Conservation (phyloP, 2,113 vertebrate genomes). For the Phaethornis superciliosus region DNA sequence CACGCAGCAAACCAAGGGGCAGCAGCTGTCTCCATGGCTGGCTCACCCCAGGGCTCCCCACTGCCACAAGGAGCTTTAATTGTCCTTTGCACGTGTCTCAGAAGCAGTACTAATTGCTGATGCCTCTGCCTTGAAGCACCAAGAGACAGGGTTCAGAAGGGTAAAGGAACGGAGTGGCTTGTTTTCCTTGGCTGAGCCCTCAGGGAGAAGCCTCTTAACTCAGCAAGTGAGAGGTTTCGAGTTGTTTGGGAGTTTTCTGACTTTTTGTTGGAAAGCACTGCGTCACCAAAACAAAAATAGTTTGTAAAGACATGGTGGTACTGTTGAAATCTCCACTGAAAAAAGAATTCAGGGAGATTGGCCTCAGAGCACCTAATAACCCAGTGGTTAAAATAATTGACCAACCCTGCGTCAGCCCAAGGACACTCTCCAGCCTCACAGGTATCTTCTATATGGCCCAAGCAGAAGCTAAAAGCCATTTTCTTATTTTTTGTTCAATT, state of each 20-base stretch:
- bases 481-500: neutral
- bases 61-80: conserved; percentile 45
- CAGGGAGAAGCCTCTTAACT: neutral
- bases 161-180: conserved; percentile 8
- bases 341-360: neutral
- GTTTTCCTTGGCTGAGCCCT: neutral
- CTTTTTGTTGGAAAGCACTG: neutral
- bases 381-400: neutral
- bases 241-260: neutral
- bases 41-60: conserved; percentile 40
- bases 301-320: neutral
- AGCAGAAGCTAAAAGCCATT: neutral
- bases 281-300: neutral
- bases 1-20: conserved; percentile 14
- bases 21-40: conserved; percentile 26
- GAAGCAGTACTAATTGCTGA: conserved; percentile 31
- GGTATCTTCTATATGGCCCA: neutral
- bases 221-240: neutral
- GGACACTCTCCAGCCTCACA: neutral
- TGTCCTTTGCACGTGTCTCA: conserved; percentile 2
- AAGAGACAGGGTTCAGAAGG: conserved; percentile 44
- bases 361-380: neutral
- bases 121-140: conserved; percentile 22
- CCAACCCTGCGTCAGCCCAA: neutral
- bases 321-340: neutral